Percentiles rank a stretch among this genome's conserved stretches.
Evolutionary conservation across 1,140 invertebrate species (phyloP).

Genomic region (Cherax destructor): DNA sequence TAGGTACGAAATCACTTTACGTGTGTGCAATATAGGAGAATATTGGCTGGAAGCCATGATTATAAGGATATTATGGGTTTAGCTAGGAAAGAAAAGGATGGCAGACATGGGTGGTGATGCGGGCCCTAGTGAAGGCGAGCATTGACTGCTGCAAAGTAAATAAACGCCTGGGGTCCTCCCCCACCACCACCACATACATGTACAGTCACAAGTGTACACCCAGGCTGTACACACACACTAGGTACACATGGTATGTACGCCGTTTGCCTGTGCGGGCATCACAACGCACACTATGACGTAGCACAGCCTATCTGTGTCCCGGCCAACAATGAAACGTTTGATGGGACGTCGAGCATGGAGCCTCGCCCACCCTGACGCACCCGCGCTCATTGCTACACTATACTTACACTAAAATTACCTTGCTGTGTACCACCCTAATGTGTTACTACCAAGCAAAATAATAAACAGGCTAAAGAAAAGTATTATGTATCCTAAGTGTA

Average conservation of each 20-base stretch:
- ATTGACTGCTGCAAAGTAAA: conserved; percentile 59
- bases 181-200: conserved; percentile 42
- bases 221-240: not conserved
- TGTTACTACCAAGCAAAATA: too few relatives aligned
- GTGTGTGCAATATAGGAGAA: too few relatives aligned
- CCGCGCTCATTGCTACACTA: not conserved
- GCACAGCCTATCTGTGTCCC: not conserved
- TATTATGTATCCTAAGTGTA: too few relatives aligned
- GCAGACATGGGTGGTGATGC: not conserved
- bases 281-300: conserved; percentile 12
- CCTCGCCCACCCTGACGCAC: not conserved
- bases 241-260: conserved; percentile 5
- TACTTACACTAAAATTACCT: too few relatives aligned
- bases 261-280: not conserved
- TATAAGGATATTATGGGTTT: not conserved
- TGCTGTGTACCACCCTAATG: too few relatives aligned
- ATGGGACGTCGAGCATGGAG: not conserved
- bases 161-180: conserved; percentile 36
- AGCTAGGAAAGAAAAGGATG: not conserved
- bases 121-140: conserved; percentile 39
- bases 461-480: too few relatives aligned
- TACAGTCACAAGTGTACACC: conserved; percentile 9
- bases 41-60: not conserved
- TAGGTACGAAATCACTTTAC: too few relatives aligned
- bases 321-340: conserved; percentile 15